Evolutionary conservation across 2,113 vertebrate species (phyloP).

Genomic region (Chunga burmeisteri): DNA sequence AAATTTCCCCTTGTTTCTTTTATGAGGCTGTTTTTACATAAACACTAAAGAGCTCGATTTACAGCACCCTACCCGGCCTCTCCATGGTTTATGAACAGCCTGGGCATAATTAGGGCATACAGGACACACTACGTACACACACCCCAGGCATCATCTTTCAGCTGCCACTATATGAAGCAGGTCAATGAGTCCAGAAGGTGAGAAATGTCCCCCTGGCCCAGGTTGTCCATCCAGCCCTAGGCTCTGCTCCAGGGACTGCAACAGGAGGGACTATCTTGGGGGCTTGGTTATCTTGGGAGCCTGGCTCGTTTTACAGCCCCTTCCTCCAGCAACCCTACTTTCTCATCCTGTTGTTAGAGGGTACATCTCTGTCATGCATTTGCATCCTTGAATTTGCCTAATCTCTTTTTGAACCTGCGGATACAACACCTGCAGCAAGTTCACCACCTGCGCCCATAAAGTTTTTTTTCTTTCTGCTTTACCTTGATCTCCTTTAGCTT

Average conservation of each 20-base stretch:
- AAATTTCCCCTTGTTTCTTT: background rate
- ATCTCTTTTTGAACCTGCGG: background rate
- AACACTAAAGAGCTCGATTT: background rate
- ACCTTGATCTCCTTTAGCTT: rapidly evolving
- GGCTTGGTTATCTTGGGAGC: background rate
- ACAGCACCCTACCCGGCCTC: background rate
- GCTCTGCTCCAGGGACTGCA: background rate
- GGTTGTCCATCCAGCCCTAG: background rate
- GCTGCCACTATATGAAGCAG: background rate
- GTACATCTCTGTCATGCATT: background rate
- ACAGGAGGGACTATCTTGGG: background rate
- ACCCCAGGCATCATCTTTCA: background rate
- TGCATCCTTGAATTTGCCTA: background rate
- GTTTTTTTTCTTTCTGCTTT: background rate
- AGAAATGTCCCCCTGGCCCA: background rate
- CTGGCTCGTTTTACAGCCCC: background rate
- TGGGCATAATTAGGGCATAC: background rate
- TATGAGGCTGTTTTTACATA: background rate
- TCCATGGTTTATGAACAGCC: background rate
- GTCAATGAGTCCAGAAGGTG: background rate
- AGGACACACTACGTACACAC: background rate
- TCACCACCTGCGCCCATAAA: background rate
- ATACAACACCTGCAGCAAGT: background rate
- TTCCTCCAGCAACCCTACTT: background rate
- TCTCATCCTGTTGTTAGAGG: background rate